Percentiles rank a stretch among this genome's conserved stretches.
These are phyloP conservation scores for Epsilonema sp. DNA, from an alignment of 2,888 invertebrate genomes.

Conservation along the genomic window DNA sequence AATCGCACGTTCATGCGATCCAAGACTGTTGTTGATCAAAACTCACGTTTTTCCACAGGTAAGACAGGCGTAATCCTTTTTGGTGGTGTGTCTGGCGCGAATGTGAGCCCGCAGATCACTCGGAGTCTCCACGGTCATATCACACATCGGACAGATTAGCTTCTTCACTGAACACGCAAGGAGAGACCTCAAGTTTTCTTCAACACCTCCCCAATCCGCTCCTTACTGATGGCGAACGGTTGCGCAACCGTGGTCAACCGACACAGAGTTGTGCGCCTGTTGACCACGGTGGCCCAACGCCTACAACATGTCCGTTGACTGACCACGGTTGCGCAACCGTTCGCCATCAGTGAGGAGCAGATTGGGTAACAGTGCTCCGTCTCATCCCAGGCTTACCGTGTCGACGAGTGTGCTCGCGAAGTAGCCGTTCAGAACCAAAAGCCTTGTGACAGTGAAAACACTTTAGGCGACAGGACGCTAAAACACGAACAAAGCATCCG, in stretches of 20 bases:
- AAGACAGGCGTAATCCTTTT: constrained; percentile 45
- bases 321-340: too few species aligned
- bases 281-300: too few species aligned
- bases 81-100: constrained; percentile 48
- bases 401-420: constrained; percentile 60
- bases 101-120: constrained; percentile 52
- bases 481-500: neutral
- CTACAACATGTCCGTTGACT: too few species aligned
- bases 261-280: too few species aligned
- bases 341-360: too few species aligned
- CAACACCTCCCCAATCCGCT: too few species aligned
- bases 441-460: constrained; percentile 63
- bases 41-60: constrained; percentile 32
- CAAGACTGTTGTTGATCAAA: constrained; percentile 8
- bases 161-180: constrained; percentile 51
- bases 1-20: too few species aligned
- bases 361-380: too few species aligned
- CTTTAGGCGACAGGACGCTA: constrained; percentile 11
- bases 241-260: too few species aligned
- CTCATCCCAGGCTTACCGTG: too few species aligned
- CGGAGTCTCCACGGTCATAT: constrained; percentile 65
- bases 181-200: too few species aligned
- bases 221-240: too few species aligned
- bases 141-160: constrained; percentile 67
- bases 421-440: constrained; percentile 55